These are phyloP conservation scores for Thumatha senex DNA, from an alignment of 2,888 invertebrate genomes.

Conservation along the genomic window DNA sequence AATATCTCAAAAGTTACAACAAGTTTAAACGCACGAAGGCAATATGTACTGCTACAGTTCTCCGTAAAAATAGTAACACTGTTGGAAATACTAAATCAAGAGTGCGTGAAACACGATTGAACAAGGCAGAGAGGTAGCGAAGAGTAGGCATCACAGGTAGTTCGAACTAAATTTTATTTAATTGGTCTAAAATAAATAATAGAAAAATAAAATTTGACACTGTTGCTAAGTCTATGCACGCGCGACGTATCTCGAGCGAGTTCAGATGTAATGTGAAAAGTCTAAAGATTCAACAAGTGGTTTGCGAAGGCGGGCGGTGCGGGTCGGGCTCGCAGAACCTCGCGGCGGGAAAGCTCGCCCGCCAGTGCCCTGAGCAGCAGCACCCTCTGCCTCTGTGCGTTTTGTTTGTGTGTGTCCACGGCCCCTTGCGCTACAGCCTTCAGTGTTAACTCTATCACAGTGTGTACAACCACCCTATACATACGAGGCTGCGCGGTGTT, in stretches of 20 bases:
- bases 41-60: constrained; percentile 54
- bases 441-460: constrained; percentile 32
- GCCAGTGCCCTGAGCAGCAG: constrained; percentile 64
- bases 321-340: constrained; percentile 55
- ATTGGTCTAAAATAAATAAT: constrained; percentile 28
- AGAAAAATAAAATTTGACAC: constrained; percentile 31
- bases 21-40: constrained; percentile 59
- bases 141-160: constrained; percentile 74
- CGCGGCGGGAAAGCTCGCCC: constrained; percentile 78
- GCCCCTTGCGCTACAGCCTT: constrained; percentile 39
- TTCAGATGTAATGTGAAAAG: constrained; percentile 56
- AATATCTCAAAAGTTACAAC: constrained; percentile 79
- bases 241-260: constrained; percentile 57
- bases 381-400: constrained; percentile 34
- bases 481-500: constrained; percentile 24
- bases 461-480: constrained; percentile 27
- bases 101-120: constrained; percentile 52
- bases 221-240: constrained; percentile 44
- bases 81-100: constrained; percentile 66
- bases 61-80: constrained; percentile 72
- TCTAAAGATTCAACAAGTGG: constrained; percentile 79
- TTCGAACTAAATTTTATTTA: constrained; percentile 30
- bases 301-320: constrained; percentile 65
- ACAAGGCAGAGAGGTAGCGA: constrained; percentile 63
- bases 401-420: constrained; percentile 43